Conservation (phyloP, 2,113 vertebrate species). For the Seriola quinqueradiata region DNA sequence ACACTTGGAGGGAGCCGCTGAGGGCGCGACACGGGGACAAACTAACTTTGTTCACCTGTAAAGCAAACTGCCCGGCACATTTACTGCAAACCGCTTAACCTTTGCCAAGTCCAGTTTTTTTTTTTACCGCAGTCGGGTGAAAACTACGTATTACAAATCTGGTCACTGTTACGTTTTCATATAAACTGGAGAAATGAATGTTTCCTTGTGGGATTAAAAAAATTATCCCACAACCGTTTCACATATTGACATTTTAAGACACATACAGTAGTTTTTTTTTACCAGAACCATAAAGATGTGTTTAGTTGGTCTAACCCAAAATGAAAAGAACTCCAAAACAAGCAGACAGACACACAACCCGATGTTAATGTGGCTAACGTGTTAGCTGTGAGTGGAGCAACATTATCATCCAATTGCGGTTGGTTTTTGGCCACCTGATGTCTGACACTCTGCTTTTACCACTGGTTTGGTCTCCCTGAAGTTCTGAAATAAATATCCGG, state of each 20-base stretch:
- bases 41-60: slow-evolving; percentile 66
- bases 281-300: not conserved
- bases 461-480: too few species aligned
- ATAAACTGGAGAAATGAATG: not conserved
- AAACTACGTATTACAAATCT: slow-evolving; percentile 15
- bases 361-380: too few species aligned
- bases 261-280: not conserved
- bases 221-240: not conserved
- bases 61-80: slow-evolving; percentile 44
- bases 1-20: slow-evolving; percentile 48
- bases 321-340: too few species aligned
- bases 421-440: not conserved
- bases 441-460: too few species aligned
- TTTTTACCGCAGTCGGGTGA: not conserved
- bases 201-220: not conserved
- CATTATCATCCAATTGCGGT: not conserved
- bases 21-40: slow-evolving; percentile 27
- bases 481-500: too few species aligned
- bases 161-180: not conserved
- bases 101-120: not conserved
- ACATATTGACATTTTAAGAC: not conserved
- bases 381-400: too few species aligned
- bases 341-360: too few species aligned
- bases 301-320: not conserved
- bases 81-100: not conserved